These are phyloP conservation scores for Scopus umbretta DNA, from an alignment of 2,113 vertebrate species.

Conservation along the genomic window DNA sequence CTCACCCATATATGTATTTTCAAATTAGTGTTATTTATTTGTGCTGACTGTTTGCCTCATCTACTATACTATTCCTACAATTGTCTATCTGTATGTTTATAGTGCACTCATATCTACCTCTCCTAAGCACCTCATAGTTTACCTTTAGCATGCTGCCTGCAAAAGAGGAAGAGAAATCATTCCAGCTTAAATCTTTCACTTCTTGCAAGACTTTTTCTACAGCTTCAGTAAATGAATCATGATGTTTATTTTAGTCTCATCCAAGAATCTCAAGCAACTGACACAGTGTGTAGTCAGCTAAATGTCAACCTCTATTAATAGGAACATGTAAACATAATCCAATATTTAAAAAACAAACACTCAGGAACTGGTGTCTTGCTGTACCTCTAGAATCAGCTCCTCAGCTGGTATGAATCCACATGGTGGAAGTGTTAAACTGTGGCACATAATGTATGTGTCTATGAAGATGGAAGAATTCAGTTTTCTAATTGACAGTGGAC, in stretches of 20 bases:
- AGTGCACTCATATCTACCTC: not conserved
- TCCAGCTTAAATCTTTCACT: not conserved
- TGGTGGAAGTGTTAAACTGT: not conserved
- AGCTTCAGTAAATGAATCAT: slow-evolving; percentile 4
- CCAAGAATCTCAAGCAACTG: not conserved
- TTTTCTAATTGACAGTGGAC: not conserved
- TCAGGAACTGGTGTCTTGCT: not conserved
- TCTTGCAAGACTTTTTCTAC: not conserved
- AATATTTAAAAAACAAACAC: slow-evolving; percentile 51
- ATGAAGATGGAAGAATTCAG: not conserved
- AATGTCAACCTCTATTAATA: slow-evolving; percentile 34
- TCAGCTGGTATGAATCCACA: not conserved
- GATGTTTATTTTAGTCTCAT: slow-evolving; percentile 33
- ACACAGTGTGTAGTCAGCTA: slow-evolving; percentile 18
- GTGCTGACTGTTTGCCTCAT: not conserved
- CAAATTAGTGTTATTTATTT: not conserved
- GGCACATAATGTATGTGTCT: not conserved
- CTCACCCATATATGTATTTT: not conserved
- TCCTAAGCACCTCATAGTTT: not conserved
- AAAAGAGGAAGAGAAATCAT: not conserved
- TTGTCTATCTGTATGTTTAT: not conserved
- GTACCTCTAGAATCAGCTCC: not conserved
- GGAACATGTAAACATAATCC: slow-evolving; percentile 33
- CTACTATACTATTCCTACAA: not conserved
- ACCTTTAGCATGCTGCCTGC: not conserved